phyloP scores from a whole-genome alignment of 2,888 invertebrate species.

The Dicranocentrus wangi region DNA sequence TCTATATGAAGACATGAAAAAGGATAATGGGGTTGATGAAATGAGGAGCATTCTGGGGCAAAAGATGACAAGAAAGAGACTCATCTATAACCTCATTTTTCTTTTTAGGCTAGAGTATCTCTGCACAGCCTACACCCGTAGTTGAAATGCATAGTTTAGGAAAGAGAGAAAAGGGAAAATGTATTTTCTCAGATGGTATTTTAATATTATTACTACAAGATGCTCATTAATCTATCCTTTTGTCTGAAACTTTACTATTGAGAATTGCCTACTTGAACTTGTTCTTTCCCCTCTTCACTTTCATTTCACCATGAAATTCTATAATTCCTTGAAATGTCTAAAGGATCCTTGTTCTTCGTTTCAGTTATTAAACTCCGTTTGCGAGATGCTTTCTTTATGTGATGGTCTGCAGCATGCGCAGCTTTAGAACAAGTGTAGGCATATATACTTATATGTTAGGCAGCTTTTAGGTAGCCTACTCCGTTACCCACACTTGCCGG shows the following conservation, averaged over 20 bases:
- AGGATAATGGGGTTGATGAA: constrained; percentile 18
- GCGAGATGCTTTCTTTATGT: not conserved
- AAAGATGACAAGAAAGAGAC: not conserved
- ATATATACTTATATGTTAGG: too few species aligned
- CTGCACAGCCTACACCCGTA: too few species aligned
- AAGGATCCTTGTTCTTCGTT: not conserved
- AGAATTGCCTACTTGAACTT: constrained; percentile 25
- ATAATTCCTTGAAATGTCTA: not conserved
- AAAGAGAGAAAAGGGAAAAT: constrained; percentile 4
- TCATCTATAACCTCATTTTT: not conserved
- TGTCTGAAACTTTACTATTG: constrained; percentile 34
- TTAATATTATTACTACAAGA: constrained; percentile 61
- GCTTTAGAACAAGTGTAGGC: too few species aligned
- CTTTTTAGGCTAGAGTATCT: not conserved
- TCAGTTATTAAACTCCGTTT: not conserved
- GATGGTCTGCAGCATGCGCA: too few species aligned
- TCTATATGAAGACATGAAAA: constrained; percentile 8
- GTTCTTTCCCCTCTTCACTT: not conserved
- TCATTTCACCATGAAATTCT: constrained; percentile 8
- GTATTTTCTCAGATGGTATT: constrained; percentile 51
- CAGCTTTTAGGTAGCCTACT: too few species aligned
- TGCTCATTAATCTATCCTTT: constrained; percentile 55
- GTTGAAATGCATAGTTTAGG: not conserved
- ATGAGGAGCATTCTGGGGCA: constrained; percentile 12
- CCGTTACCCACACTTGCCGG: too few species aligned